Percentiles rank a stretch among this genome's conserved stretches.
Conservation (phyloP, 1,140 invertebrate species). For the Hycleus phaleratus region DNA sequence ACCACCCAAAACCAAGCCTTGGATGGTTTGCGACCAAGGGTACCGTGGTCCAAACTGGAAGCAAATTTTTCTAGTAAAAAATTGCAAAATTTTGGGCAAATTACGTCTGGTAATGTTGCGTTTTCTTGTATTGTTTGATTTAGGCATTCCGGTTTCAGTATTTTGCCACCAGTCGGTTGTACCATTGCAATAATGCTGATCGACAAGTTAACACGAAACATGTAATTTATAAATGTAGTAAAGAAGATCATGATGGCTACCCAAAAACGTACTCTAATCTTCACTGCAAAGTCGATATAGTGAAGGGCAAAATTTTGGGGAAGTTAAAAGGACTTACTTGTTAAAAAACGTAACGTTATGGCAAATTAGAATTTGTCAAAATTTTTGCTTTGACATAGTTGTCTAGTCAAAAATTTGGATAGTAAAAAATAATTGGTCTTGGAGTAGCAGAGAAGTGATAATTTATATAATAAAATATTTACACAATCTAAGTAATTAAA, state of each 20-base stretch:
- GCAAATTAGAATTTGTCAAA: too few relatives aligned
- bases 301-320: too few relatives aligned
- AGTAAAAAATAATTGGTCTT: too few relatives aligned
- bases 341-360: too few relatives aligned
- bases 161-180: background rate
- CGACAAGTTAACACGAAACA: slow-evolving; percentile 14
- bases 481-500: too few relatives aligned
- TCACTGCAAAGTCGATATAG: too few relatives aligned
- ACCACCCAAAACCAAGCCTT: slow-evolving; percentile 53
- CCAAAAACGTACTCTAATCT: background rate
- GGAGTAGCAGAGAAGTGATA: too few relatives aligned
- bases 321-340: too few relatives aligned
- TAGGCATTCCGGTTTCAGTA: background rate
- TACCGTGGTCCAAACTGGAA: slow-evolving; percentile 32
- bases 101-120: background rate
- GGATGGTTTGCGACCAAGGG: slow-evolving; percentile 48
- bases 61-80: background rate
- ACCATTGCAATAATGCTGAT: slow-evolving; percentile 8
- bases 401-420: too few relatives aligned
- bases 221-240: slow-evolving; percentile 4
- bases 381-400: too few relatives aligned
- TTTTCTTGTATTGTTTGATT: background rate
- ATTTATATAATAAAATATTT: too few relatives aligned
- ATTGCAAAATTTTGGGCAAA: background rate
- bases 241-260: slow-evolving; percentile 1